Percentiles rank a stretch among this genome's conserved stretches.
phyloP scores from a whole-genome alignment of 2,113 vertebrate genomes.

The Leptobrachium leishanense region DNA sequence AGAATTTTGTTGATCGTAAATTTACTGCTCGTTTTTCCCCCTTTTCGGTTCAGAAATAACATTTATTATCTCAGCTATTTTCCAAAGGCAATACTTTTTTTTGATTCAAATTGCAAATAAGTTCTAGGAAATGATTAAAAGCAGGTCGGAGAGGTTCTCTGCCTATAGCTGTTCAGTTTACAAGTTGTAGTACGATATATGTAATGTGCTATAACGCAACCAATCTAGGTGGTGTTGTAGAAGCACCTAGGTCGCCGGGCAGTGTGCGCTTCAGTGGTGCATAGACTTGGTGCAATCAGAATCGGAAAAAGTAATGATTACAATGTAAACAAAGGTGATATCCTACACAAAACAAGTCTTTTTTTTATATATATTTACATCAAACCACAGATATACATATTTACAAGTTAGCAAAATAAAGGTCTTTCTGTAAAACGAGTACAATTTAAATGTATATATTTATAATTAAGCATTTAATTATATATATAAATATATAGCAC shows the following conservation, averaged over 20 bases:
- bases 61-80: no score
- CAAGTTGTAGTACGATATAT: no score
- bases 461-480: slow-evolving; percentile 44
- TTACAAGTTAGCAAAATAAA: slow-evolving; percentile 74
- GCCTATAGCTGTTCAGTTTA: no score
- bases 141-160: no score
- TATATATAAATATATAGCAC: slow-evolving; percentile 30
- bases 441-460: slow-evolving; percentile 49
- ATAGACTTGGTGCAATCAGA: slow-evolving; percentile 58
- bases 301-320: slow-evolving; percentile 56
- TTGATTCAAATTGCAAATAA: no score
- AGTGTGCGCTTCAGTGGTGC: not conserved
- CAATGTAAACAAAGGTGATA: slow-evolving; percentile 59
- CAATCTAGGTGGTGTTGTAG: no score
- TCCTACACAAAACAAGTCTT: slow-evolving; percentile 51
- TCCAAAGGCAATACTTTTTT: no score
- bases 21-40: no score
- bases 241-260: not conserved
- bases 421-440: slow-evolving; percentile 57
- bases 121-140: no score
- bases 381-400: slow-evolving; percentile 69
- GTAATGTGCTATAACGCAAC: no score
- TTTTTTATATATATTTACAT: slow-evolving; percentile 66
- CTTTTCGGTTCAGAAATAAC: no score
- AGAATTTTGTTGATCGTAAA: not conserved